Evolutionary conservation across 1,140 invertebrate genomes (phyloP).

Genomic region (Meloidogyne floridensis): DNA sequence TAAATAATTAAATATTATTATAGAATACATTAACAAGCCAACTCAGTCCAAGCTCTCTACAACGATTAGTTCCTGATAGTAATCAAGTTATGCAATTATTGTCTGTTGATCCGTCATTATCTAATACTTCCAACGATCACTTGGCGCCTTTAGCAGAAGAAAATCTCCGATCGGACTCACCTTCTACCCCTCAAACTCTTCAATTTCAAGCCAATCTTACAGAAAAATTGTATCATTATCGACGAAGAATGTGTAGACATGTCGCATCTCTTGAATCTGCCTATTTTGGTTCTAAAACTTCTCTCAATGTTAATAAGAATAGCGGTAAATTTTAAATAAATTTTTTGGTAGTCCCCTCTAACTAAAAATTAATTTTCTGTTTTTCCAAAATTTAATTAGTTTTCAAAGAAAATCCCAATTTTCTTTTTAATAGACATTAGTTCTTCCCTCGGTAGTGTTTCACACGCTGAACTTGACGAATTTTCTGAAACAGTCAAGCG

Average conservation of each 20-base stretch:
- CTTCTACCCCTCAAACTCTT: slow-evolving; percentile 11
- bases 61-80: slow-evolving; percentile 49
- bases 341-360: not conserved
- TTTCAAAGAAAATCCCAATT: not conserved
- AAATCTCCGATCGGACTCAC: not conserved
- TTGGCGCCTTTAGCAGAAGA: not conserved
- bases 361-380: slow-evolving; percentile 20
- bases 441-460: slow-evolving; percentile 15
- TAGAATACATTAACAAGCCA: slow-evolving; percentile 10
- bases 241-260: slow-evolving; percentile 55
- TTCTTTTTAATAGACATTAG: not conserved
- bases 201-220: slow-evolving; percentile 19
- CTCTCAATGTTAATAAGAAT: not conserved
- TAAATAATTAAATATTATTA: not conserved
- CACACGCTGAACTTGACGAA: slow-evolving; percentile 73
- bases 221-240: slow-evolving; percentile 32
- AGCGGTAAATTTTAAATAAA: not conserved
- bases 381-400: slow-evolving; percentile 7
- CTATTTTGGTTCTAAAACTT: slow-evolving; percentile 39
- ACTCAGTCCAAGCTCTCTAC: slow-evolving; percentile 29
- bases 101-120: not conserved
- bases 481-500: slow-evolving; percentile 85
- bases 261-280: slow-evolving; percentile 43
- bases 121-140: not conserved
- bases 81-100: slow-evolving; percentile 52